These are phyloP conservation scores for Pangasius sanitwongsei DNA, from an alignment of 2,797 vertebrate species.

Conservation along the genomic window DNA sequence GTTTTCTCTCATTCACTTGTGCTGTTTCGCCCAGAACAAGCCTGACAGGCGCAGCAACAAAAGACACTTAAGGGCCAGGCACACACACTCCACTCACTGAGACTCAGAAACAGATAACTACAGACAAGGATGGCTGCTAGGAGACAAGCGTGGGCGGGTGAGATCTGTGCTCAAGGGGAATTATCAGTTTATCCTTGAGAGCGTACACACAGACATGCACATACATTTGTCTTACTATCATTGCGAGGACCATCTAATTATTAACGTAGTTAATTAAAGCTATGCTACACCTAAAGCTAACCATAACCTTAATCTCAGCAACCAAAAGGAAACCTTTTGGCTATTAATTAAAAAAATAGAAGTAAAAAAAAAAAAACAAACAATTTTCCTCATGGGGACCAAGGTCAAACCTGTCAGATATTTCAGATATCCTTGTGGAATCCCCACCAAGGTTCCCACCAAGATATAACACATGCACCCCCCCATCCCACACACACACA, in stretches of 20 bases:
- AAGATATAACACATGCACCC: background rate
- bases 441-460: background rate
- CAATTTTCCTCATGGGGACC: background rate
- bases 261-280: background rate
- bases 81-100: constrained; percentile 44
- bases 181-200: constrained; percentile 51
- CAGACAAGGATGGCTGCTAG: constrained; percentile 54
- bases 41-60: constrained; percentile 47
- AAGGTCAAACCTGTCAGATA: background rate
- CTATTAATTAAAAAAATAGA: background rate
- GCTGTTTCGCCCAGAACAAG: constrained; percentile 38
- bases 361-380: background rate
- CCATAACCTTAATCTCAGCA: background rate
- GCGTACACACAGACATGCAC: background rate
- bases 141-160: constrained; percentile 53
- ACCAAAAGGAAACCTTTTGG: background rate
- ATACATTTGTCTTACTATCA: background rate
- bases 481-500: background rate
- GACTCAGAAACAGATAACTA: constrained; percentile 50
- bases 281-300: background rate
- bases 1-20: constrained; percentile 28
- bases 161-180: constrained; percentile 49
- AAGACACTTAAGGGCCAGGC: constrained; percentile 47
- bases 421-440: background rate
- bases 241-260: background rate